Conservation (phyloP, 2,888 invertebrate species). For the Campoplex nolae region DNA sequence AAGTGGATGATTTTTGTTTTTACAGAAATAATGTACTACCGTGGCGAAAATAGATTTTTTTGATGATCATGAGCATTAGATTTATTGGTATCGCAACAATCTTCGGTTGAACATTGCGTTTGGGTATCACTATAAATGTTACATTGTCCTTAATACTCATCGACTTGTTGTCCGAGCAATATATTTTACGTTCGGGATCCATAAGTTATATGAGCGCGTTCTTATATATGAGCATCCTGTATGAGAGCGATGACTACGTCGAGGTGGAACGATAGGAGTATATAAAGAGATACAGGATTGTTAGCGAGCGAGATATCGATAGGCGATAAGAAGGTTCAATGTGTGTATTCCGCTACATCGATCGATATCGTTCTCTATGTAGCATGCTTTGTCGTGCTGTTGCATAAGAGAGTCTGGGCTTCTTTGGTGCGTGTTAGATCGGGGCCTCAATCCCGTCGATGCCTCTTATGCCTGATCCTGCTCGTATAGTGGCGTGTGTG, state of each 20-base stretch:
- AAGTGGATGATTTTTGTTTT: background rate
- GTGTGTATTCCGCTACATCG: slow-evolving; percentile 60
- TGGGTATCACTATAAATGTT: background rate
- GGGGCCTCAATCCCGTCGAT: slow-evolving; percentile 51
- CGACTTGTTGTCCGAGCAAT: slow-evolving; percentile 34
- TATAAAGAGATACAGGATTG: slow-evolving; percentile 57
- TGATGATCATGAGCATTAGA: background rate
- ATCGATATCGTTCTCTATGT: slow-evolving; percentile 52
- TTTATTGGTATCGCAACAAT: background rate
- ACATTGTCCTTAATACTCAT: background rate
- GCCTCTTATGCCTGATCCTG: slow-evolving; percentile 25
- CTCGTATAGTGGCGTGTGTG: slow-evolving; percentile 51
- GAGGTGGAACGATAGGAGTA: slow-evolving; percentile 22
- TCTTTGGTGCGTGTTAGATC: slow-evolving; percentile 67
- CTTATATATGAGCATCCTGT: slow-evolving; percentile 24
- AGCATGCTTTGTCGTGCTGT: slow-evolving; percentile 25
- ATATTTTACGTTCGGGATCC: slow-evolving; percentile 39
- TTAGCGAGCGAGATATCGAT: slow-evolving; percentile 63
- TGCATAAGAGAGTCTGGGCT: slow-evolving; percentile 65
- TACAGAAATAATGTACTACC: background rate
- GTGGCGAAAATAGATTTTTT: background rate
- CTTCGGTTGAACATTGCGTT: slow-evolving; percentile 12
- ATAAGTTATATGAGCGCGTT: slow-evolving; percentile 34
- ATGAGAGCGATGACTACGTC: slow-evolving; percentile 36
- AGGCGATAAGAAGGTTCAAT: slow-evolving; percentile 56